Base-by-base conservation (phyloP, 1,140 invertebrate species). In the Brachionus rubens region DNA sequence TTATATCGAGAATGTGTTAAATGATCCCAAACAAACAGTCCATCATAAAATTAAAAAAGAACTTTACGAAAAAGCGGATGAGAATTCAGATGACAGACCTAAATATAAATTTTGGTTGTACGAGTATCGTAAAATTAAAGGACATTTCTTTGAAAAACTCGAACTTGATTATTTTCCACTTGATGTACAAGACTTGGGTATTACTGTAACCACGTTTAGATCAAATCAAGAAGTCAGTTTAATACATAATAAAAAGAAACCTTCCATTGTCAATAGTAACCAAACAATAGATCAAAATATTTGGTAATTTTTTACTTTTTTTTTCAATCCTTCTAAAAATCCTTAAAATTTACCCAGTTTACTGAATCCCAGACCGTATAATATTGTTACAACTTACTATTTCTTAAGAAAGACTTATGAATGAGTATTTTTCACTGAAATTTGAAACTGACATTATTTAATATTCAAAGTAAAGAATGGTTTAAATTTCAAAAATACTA, bases 1-100 rank as follows among this genome's bases (percentile, higher is more conserved):
- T 16, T 76, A 76, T 33, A 76, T 77, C 36, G 77, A 77, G 30
- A 77, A 77, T 52, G 76, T 40, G n/a, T n/a, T 77, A 7, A 67
- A 30, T 50, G 77, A 77, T 46, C 21, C 26, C 14, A 77, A 77
- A 48, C 12, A 68, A 68, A 47, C 30, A 16, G 19, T 48, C 26
- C 16, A 6, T 47, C 40, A 48, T 28, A 68, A 47, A 47, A 19
- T 12, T 33, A 68, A 30, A 24, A 68, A 68, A 48, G 47, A 48
- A 16, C 7, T 28, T 47, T 9, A 12, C 14, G 50, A 33, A 7
- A 33, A 30, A 26, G 7, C n/a, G 33, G 65, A 52, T 16, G 33
- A 77, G 19, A 21, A 36, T 56, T 16, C 14, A 30, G 30, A 26
- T 21, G 26, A n/a, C 36, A 65, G 12, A 19, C 36, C 47, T 19